Percentiles rank a stretch among this genome's conserved stretches.
Evolutionary conservation across 1,140 invertebrate species (phyloP).

Genomic region (Procambarus clarkii): DNA sequence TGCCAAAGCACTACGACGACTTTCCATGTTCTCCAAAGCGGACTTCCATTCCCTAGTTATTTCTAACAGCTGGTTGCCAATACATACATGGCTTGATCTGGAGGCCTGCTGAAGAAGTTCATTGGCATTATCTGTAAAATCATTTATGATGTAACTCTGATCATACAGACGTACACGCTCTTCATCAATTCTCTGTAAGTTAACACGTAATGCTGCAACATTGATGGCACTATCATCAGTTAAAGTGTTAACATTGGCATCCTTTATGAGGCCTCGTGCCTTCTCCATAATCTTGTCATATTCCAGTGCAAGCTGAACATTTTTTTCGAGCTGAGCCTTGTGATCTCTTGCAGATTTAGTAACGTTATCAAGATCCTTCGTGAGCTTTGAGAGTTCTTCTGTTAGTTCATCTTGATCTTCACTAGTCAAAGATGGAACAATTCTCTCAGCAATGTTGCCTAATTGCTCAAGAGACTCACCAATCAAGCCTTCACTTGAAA

Average conservation of each 20-base stretch:
- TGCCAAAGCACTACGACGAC: slow-evolving; percentile 80
- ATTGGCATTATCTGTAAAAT: slow-evolving; percentile 70
- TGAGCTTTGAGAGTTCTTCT: slow-evolving; percentile 78
- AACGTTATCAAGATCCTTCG: slow-evolving; percentile 69
- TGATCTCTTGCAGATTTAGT: slow-evolving; percentile 74
- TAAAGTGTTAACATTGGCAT: slow-evolving; percentile 85
- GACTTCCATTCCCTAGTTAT: slow-evolving; percentile 86
- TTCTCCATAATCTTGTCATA: slow-evolving; percentile 86
- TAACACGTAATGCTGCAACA: slow-evolving; percentile 83
- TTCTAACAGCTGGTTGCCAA: slow-evolving; percentile 80
- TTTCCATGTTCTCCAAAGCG: slow-evolving; percentile 83
- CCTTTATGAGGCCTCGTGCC: slow-evolving; percentile 83
- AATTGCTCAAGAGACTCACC: slow-evolving; percentile 88
- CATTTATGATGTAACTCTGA: slow-evolving; percentile 62
- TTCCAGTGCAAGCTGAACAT: slow-evolving; percentile 76
- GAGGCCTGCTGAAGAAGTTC: slow-evolving; percentile 63
- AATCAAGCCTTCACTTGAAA: slow-evolving; percentile 85
- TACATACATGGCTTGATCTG: slow-evolving; percentile 79
- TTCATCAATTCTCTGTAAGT: slow-evolving; percentile 75
- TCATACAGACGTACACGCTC: slow-evolving; percentile 67
- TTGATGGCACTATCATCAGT: slow-evolving; percentile 85
- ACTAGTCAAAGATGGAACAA: slow-evolving; percentile 87
- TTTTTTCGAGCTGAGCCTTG: slow-evolving; percentile 63
- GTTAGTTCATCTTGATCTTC: slow-evolving; percentile 88
- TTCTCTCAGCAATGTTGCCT: slow-evolving; percentile 88